phyloP scores from a whole-genome alignment of 2,888 invertebrate genomes.

The Hirtodrosophila histrioides region DNA sequence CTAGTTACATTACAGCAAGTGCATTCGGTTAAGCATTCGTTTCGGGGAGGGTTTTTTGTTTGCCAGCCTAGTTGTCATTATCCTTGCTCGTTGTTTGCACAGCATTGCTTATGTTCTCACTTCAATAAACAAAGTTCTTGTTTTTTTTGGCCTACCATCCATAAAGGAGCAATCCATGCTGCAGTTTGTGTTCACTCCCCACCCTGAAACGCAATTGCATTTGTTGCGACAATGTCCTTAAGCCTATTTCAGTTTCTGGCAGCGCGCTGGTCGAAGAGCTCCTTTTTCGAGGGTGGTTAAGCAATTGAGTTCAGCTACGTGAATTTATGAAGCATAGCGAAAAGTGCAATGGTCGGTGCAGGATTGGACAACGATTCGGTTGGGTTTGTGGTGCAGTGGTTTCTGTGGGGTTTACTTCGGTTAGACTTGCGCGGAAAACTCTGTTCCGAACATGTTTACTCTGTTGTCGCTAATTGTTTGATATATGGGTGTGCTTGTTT shows the following conservation, averaged over 20 bases:
- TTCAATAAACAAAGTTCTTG: constrained; percentile 54
- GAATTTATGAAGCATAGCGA: constrained; percentile 70
- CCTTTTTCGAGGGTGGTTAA: constrained; percentile 51
- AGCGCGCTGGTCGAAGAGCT: background rate
- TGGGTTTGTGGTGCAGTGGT: constrained; percentile 31
- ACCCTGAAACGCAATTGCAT: constrained; percentile 49
- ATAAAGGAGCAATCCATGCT: constrained; percentile 42
- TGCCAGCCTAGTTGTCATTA: constrained; percentile 31
- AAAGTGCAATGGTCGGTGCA: constrained; percentile 63
- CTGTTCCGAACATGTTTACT: constrained; percentile 55
- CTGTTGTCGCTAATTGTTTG: constrained; percentile 73
- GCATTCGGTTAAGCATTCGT: constrained; percentile 9
- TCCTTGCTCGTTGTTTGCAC: constrained; percentile 25
- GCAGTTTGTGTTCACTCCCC: constrained; percentile 2
- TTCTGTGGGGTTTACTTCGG: constrained; percentile 7
- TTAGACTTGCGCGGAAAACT: constrained; percentile 11
- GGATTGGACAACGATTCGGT: constrained; percentile 25
- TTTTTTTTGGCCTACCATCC: constrained; percentile 1
- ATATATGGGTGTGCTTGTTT: constrained; percentile 58
- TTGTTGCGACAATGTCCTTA: constrained; percentile 45
- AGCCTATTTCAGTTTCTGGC: constrained; percentile 12
- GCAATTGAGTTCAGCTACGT: constrained; percentile 59
- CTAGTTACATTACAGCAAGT: constrained; percentile 27
- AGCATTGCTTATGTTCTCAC: constrained; percentile 62
- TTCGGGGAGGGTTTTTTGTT: background rate